Conservation (phyloP, 2,888 invertebrate species). For the Heteromurus nitidus region DNA sequence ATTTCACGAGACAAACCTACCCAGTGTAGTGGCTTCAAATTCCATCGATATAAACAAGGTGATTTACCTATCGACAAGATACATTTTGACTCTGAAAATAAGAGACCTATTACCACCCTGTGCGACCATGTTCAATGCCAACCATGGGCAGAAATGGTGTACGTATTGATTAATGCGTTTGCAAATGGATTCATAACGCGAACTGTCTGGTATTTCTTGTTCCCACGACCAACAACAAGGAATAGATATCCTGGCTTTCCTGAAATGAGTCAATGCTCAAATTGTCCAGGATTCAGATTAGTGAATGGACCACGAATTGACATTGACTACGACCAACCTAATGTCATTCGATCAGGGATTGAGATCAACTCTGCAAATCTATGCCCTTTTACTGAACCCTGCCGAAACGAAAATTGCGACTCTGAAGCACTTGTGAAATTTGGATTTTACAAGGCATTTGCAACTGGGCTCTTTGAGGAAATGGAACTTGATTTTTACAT, state of each 20-base stretch:
- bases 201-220: too few species aligned
- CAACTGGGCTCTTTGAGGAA: neutral
- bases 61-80: neutral
- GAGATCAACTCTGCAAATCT: neutral
- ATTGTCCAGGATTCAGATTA: neutral
- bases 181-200: neutral
- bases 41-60: neutral
- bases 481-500: too few species aligned
- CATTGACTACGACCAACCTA: too few species aligned
- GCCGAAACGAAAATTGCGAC: neutral
- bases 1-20: neutral
- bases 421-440: neutral
- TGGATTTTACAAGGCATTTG: slow-evolving; percentile 5
- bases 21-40: neutral
- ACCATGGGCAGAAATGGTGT: neutral
- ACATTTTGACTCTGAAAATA: neutral
- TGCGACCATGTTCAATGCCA: neutral
- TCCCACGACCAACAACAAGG: neutral
- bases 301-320: neutral
- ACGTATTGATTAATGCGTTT: neutral
- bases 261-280: neutral
- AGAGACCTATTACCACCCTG: neutral
- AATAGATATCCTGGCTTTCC: neutral
- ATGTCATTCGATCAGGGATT: neutral
- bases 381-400: neutral